Evolutionary conservation across 2,888 invertebrate genomes (phyloP), one percentile per base, ranked within the genome.

Genomic region (Caenorhabditis plicata): DNA sequence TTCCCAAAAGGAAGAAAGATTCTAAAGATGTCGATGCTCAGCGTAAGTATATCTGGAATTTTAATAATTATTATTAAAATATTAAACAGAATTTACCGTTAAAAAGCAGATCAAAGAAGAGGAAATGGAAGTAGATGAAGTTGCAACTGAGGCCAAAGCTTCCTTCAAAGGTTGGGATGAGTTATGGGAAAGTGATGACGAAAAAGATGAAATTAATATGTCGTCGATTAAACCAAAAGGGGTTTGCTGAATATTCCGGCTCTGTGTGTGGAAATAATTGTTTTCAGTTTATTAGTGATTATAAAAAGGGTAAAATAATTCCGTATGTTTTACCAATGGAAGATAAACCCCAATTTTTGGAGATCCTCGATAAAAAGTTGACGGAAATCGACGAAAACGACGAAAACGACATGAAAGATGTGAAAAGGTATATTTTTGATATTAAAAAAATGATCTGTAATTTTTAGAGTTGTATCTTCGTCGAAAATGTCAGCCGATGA

Each of bases 271-370:
- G 13, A 27, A 27, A n/a, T n/a, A n/a, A n/a, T n/a, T n/a, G n/a
- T 17, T 43, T 62, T 41, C 41, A 69, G 67, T 60, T 71, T 38
- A 48, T 71, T 29, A 38, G 43, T 13, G 68, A 68, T 31, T 39
- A 40, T 25, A 53, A 46, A 25, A 26, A 49, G 13, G 71, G 71
- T 33, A 54, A 54, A 23, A 38, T 62, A 4, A 41, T 68, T 31
- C 71, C 71, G n/a, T 42, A 64, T 2, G 71, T 71, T 9, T 38
- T 68, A 15, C 71, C 71, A 8, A 8, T 23, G 4, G 61, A 64
- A 15, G 71, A 68, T 48, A 57, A 71, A 35, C 20, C 48, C 2
- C 71, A 71, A 49, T 71, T 66, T 39, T 20, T 44, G n/a, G 35
- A 57, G 15, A 45, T 64, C 9, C 15, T 51, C 5, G 41, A 44